phyloP scores from a whole-genome alignment of 2,113 vertebrate genomes.

The Peromyscus maniculatus region DNA sequence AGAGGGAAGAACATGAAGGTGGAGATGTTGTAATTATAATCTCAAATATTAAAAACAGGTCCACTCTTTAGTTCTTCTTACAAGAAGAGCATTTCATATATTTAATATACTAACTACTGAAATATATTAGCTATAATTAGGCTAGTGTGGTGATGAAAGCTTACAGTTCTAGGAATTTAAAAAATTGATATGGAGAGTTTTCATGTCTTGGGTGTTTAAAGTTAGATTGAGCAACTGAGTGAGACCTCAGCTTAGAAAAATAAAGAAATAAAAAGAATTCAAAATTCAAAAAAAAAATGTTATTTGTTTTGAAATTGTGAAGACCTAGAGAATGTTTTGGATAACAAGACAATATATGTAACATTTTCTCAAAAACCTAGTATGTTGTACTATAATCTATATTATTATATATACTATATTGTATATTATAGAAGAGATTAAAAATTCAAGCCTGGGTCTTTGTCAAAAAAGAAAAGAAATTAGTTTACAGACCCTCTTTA shows the following conservation, averaged over 20 bases:
- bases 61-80: background rate
- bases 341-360: background rate
- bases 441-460: slow-evolving; percentile 30
- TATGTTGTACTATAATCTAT: background rate
- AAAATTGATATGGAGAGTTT: background rate
- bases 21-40: background rate
- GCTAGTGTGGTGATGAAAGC: background rate
- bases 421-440: background rate
- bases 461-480: background rate
- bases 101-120: background rate
- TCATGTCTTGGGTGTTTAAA: background rate
- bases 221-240: background rate
- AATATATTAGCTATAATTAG: background rate
- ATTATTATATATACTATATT: background rate
- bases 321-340: background rate
- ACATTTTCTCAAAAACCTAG: background rate
- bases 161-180: background rate
- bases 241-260: background rate
- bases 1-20: too few relatives aligned
- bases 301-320: background rate
- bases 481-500: background rate
- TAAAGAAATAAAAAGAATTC: background rate
- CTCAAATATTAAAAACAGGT: background rate
- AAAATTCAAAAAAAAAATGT: background rate
- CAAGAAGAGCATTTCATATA: background rate